These are phyloP conservation scores for Phymatocera aterrima DNA, from an alignment of 2,888 invertebrate species.

Conservation along the genomic window DNA sequence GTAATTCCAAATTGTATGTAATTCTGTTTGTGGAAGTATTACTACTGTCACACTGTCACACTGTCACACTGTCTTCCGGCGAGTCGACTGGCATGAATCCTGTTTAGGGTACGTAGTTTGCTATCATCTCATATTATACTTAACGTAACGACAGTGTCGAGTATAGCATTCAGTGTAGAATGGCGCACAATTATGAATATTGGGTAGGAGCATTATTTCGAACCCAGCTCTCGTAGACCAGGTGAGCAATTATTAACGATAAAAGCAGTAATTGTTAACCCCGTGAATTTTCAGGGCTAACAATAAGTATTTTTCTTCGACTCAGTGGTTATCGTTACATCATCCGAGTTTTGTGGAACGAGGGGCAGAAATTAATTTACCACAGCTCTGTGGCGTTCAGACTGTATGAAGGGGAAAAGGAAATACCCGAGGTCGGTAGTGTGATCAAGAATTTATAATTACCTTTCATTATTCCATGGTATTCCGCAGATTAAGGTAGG, in stretches of 20 bases:
- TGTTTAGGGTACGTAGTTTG: no score
- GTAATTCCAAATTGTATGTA: background rate
- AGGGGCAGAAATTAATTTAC: conserved; percentile 23
- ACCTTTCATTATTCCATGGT: conserved; percentile 14
- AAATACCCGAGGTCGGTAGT: background rate
- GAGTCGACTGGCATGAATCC: background rate
- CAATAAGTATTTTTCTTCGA: background rate
- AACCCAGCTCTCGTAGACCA: background rate
- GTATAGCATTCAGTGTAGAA: no score
- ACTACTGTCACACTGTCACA: background rate
- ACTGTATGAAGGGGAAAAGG: background rate
- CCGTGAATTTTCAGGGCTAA: background rate
- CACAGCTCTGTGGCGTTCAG: conserved; percentile 8
- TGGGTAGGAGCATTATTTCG: background rate
- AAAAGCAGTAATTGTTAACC: background rate
- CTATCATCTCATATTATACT: no score
- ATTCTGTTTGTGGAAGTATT: background rate
- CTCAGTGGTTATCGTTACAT: background rate
- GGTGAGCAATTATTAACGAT: conserved; percentile 7
- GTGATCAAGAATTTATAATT: conserved; percentile 36
- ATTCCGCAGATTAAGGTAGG: background rate
- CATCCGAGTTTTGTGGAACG: background rate
- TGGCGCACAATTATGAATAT: no score
- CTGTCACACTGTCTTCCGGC: background rate
- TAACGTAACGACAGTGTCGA: no score